Conservation (phyloP, 30 jellyfish, hydroid and myxozoan species). For the Aurelia aurita region DNA sequence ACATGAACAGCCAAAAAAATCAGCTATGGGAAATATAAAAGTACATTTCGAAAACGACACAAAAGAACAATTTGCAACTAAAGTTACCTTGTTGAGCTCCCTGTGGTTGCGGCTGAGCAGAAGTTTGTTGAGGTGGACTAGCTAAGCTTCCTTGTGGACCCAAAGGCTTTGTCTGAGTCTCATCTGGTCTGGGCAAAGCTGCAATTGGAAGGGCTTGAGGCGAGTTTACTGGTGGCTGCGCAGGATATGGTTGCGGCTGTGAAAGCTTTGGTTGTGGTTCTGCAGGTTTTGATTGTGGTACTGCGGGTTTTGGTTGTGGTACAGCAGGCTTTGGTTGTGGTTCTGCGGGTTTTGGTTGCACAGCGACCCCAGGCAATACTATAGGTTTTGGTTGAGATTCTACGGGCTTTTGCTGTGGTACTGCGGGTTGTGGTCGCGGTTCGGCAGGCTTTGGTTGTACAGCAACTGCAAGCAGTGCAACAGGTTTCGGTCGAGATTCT, state of each 20-base stretch:
- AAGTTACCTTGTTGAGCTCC: conserved; percentile 2
- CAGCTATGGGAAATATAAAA: too few species aligned
- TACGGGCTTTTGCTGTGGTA: background rate
- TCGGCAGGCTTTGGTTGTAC: background rate
- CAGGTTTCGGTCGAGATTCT: background rate
- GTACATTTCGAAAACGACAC: too few species aligned
- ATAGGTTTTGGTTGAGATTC: conserved; percentile 3
- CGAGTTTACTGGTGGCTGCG: background rate
- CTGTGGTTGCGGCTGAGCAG: conserved; percentile 30
- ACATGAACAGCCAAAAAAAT: too few species aligned
- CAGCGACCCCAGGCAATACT: too few species aligned
- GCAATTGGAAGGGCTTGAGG: background rate
- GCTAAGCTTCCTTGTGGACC: conserved; percentile 5
- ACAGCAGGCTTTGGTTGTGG: too few species aligned
- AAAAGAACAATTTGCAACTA: too few species aligned
- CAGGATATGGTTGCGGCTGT: conserved; percentile 16
- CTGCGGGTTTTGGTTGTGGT: conserved; percentile 7
- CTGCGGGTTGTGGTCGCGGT: background rate
- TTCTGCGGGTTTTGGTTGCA: too few species aligned
- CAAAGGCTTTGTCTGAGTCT: background rate
- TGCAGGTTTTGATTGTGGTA: conserved; percentile 17
- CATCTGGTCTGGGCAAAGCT: conserved; percentile 16
- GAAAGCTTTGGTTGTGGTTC: conserved; percentile 19
- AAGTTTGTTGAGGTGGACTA: conserved; percentile 22
- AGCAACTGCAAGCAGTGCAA: background rate